Evolutionary conservation across 1,140 invertebrate genomes (phyloP), one percentile per base, ranked within the genome.

Genomic region (Aricia agestis): DNA sequence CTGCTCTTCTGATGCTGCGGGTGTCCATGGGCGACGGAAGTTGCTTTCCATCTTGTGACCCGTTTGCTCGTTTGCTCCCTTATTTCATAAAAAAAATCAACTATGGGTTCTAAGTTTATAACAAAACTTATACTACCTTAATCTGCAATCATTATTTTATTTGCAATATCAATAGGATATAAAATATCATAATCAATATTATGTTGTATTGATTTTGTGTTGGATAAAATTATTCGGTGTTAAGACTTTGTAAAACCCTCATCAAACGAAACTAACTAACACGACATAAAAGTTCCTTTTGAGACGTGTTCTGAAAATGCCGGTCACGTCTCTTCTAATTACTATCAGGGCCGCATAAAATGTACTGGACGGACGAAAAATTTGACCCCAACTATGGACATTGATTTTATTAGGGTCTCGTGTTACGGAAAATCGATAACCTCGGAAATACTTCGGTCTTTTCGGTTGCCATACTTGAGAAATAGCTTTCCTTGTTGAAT

Each of bases 311-410:
- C 17, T 11, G 19, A 63, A 63, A 25, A 63, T 18, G 59, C 59
- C 18, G 10, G 59, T 63, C 59, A 63, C 59, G 59, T 63, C 17
- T 59, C 58, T 1, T 17, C 17, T 63, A 63, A 63, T 63, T 63
- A 63, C 18, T 63, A 63, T 63, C 59, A 25, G 59, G 59, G 18
- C 59, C 59, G 11, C 59, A 19, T 59, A 59, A 59, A 59, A 0
- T 63, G 18, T 63, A 63, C 45, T 52, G 45, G 45, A 52, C 45
- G 45, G 45, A 52, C 45, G 45, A 52, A 52, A 52, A 52, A 52
- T 15, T 52, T 52, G 45, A 52, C 45, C 45, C 45, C 45, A 52
- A 52, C 45, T 52, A 52, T 52, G 45, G 13, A 52, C 45, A 52
- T 52, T 52, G 45, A 15, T 52, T 52, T 52, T 52, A 52, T 52